phyloP scores from a whole-genome alignment of 2,113 vertebrate species.

The Archocentrus centrarchus region DNA sequence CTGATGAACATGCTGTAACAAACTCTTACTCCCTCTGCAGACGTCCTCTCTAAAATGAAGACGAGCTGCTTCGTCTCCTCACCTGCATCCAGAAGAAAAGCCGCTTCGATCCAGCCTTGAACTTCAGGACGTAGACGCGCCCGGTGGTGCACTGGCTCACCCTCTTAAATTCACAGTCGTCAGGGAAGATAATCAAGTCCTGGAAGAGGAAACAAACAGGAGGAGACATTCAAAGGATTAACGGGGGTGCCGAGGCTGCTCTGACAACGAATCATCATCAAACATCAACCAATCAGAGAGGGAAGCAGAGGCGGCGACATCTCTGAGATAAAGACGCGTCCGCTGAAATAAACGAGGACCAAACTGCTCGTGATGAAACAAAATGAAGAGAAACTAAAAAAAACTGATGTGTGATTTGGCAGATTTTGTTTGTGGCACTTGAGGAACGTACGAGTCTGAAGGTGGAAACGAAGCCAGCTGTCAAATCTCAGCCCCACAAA shows the following conservation, averaged over 20 bases:
- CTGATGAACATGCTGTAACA: background rate
- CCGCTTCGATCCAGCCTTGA: constrained; percentile 95
- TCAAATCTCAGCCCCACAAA: no score
- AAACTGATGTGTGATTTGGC: no score
- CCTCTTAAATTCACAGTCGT: constrained; percentile 97
- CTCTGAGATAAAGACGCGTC: no score
- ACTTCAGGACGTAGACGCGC: constrained; percentile 96
- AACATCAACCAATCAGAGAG: background rate
- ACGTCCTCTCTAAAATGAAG: background rate
- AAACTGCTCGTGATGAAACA: no score
- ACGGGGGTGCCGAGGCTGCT: background rate
- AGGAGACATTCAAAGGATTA: background rate
- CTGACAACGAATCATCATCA: background rate
- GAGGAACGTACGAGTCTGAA: no score
- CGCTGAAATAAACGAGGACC: no score
- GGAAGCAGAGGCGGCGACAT: no score
- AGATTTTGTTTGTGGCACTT: no score
- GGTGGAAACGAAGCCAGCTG: no score
- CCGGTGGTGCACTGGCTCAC: constrained; percentile 95
- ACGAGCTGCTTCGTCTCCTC: background rate
- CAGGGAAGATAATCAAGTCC: constrained; percentile 98
- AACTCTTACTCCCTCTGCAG: background rate
- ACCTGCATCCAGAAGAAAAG: constrained; percentile 99
- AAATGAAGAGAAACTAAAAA: no score
- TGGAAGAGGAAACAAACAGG: constrained; percentile 47